phyloP scores from a whole-genome alignment of 2,113 vertebrate species.

The Eptatretus burgeri region DNA sequence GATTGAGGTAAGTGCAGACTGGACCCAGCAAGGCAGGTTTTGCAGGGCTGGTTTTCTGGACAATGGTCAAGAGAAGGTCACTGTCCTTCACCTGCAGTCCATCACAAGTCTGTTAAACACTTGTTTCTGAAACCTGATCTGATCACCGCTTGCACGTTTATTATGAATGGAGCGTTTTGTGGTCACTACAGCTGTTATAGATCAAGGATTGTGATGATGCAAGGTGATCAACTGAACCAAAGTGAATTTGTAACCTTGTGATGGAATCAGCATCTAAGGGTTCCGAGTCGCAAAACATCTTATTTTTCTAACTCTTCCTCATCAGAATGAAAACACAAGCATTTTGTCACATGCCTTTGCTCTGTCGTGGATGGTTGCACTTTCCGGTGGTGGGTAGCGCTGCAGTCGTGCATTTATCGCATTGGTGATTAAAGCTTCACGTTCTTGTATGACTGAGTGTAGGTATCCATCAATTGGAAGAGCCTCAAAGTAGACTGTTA shows the following conservation, averaged over 20 bases:
- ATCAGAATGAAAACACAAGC: too few species aligned
- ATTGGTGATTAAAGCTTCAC: conserved; percentile 57
- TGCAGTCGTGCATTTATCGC: conserved; percentile 53
- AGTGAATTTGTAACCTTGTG: too few species aligned
- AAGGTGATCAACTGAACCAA: too few species aligned
- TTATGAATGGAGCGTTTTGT: too few species aligned
- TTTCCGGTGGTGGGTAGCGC: conserved; percentile 33
- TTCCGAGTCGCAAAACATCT: too few species aligned
- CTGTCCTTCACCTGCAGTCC: conserved; percentile 44
- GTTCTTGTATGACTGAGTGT: conserved; percentile 39
- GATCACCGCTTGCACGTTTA: too few species aligned
- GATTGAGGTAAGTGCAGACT: conserved; percentile 48
- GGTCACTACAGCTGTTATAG: too few species aligned
- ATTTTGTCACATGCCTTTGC: conserved; percentile 28
- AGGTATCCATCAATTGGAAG: conserved; percentile 40
- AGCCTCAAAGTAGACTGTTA: conserved; percentile 41
- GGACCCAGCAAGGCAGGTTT: conserved; percentile 21
- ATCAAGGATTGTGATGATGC: too few species aligned
- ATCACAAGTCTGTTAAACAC: too few species aligned
- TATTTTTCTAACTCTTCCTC: too few species aligned
- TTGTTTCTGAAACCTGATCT: too few species aligned
- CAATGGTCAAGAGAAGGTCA: conserved; percentile 53
- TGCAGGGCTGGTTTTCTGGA: conserved; percentile 20
- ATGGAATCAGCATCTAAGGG: too few species aligned
- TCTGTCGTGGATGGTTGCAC: conserved; percentile 50